Evolutionary conservation across 2,888 invertebrate species (phyloP), one percentile per base, ranked within the genome.

Genomic region (Enoplolaimus lenunculus): DNA sequence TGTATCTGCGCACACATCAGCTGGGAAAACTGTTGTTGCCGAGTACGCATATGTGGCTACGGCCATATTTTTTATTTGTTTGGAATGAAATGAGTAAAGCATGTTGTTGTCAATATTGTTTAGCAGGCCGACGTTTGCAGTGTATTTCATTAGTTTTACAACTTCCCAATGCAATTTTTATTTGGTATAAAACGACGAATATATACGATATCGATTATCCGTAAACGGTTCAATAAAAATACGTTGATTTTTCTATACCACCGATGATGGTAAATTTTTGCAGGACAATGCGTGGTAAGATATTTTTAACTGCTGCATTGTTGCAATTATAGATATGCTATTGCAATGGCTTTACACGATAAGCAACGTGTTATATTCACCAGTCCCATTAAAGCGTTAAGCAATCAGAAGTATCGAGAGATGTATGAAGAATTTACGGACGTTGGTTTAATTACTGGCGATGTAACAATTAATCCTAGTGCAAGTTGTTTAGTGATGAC

Each of bases 401-500:
- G 95, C 76, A 99, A 99, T 85, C 98, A 99, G 83, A 99, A 99
- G 81, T 99, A 93, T 82, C 85, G 98, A 74, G 98, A 99, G 81
- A 91, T 99, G 80, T 89, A 88, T 73, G 97, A 97, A 79, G 93
- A 95, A 82, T 97, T 97, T 79, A 88, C 78, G 65, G 98, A 99
- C 83, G 98, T 99, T 13, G 98, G 98, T 60, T 85, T 99, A 67
- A 90, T 99, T 75, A 99, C 98, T 31, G 98, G 98, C 35, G 98
- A 99, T 84, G 97, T 98, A 1, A 99, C 98, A 0, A 94, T 99
- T 70, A 98, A 98, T 84, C 97, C 97, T 1, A 89, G 90, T 45
- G 98, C 98, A 21, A 93, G 93, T 70, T 93, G 95, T 82, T 86
- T 99, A 57, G 94, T 99, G 75, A 99, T 99, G 98, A 99, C 98